Percentiles rank a stretch among this genome's conserved stretches.
Conservation (phyloP, 2,797 vertebrate genomes). For the Taeniopygia guttata region DNA sequence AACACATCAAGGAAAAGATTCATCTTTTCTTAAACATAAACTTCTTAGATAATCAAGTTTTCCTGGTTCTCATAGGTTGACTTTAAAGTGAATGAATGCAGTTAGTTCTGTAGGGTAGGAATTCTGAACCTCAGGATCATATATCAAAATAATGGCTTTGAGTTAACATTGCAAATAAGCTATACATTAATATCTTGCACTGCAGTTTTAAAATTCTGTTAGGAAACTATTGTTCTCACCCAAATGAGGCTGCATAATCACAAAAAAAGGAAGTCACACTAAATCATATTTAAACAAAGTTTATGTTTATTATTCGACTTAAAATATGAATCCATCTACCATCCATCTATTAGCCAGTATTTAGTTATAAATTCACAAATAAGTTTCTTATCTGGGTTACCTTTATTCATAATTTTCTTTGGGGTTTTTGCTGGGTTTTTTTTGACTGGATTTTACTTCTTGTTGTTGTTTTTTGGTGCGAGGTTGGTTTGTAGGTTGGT, state of each 20-base stretch:
- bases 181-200: background rate
- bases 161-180: background rate
- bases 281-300: background rate
- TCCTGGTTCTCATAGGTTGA: background rate
- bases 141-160: background rate
- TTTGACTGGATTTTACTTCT: background rate
- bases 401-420: background rate
- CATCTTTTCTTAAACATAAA: background rate
- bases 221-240: background rate
- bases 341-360: background rate
- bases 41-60: background rate
- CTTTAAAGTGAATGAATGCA: background rate
- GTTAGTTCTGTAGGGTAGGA: background rate
- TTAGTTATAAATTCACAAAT: background rate
- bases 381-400: background rate
- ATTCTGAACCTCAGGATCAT: background rate
- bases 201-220: background rate
- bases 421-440: fast-evolving
- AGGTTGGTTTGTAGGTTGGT: background rate
- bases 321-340: background rate
- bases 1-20: background rate
- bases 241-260: background rate
- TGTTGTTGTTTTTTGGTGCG: background rate
- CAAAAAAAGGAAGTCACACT: background rate
- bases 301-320: background rate